phyloP scores from a whole-genome alignment of 2,888 invertebrate genomes.

The Macrosiphum euphorbiae region DNA sequence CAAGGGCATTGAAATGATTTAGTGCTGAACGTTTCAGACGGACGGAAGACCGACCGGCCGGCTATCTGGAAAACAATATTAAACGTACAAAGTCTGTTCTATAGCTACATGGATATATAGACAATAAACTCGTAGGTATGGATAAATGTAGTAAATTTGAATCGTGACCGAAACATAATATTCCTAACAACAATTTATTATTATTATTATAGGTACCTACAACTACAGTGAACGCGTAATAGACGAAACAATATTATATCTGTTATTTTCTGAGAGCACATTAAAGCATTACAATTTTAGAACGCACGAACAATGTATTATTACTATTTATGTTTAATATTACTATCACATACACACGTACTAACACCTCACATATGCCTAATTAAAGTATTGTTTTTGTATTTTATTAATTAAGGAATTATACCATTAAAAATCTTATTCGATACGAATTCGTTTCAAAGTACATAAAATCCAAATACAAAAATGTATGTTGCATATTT shows the following conservation, averaged over 20 bases:
- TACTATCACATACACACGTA: not conserved
- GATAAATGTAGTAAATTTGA: constrained; percentile 19
- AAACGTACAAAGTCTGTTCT: not conserved
- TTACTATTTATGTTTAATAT: not conserved
- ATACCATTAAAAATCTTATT: no score
- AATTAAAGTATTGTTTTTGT: not conserved
- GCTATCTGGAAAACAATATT: not conserved
- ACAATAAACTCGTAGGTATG: not conserved
- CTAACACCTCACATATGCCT: not conserved
- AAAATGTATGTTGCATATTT: no score
- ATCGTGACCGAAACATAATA: constrained; percentile 47
- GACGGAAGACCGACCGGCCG: not conserved
- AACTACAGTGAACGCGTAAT: not conserved
- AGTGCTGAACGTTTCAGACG: not conserved
- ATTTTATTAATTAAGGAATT: no score
- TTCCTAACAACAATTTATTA: not conserved
- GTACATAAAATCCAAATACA: no score
- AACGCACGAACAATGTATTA: not conserved
- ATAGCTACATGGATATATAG: no score
- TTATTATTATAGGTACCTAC: not conserved
- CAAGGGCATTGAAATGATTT: not conserved
- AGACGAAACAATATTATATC: not conserved
- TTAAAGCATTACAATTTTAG: not conserved
- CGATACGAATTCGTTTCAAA: no score
- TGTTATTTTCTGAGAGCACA: not conserved